Percentiles rank a stretch among this genome's conserved stretches.
Evolutionary conservation across 2,113 vertebrate genomes (phyloP).

Genomic region (Propithecus coquereli): DNA sequence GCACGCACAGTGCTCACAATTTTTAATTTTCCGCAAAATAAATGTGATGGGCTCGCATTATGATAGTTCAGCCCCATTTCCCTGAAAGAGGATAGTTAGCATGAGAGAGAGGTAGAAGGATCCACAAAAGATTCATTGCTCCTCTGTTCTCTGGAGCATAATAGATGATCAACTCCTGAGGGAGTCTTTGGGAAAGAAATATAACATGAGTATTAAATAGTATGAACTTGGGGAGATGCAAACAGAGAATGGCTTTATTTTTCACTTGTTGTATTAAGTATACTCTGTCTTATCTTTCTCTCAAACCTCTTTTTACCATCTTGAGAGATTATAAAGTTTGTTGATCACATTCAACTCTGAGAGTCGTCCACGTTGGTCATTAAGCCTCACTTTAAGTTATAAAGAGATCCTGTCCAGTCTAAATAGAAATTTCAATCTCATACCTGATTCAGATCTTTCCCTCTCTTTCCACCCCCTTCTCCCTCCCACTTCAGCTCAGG

Average conservation of each 20-base stretch:
- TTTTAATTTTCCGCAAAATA: not conserved
- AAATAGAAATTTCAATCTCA: not conserved
- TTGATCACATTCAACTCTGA: not conserved
- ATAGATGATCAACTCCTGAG: not conserved
- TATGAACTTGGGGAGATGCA: not conserved
- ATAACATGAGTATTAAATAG: not conserved
- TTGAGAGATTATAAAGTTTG: not conserved
- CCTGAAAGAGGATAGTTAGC: not conserved
- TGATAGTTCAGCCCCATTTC: not conserved
- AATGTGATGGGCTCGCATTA: not conserved
- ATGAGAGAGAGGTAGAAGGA: not conserved
- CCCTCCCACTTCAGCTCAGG: not conserved
- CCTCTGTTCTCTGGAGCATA: not conserved
- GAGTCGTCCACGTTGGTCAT: not conserved
- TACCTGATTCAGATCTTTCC: not conserved
- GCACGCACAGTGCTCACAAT: not conserved
- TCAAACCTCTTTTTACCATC: not conserved
- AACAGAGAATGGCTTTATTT: not conserved
- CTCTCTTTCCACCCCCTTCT: not conserved
- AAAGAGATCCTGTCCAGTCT: not conserved
- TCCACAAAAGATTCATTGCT: not conserved
- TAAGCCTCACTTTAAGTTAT: not conserved
- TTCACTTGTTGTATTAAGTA: not conserved
- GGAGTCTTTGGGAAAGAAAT: not conserved
- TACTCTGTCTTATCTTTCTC: not conserved